Evolutionary conservation across 2,797 vertebrate genomes (phyloP), one percentile per base, ranked within the genome.

Genomic region (Cuniculus paca): DNA sequence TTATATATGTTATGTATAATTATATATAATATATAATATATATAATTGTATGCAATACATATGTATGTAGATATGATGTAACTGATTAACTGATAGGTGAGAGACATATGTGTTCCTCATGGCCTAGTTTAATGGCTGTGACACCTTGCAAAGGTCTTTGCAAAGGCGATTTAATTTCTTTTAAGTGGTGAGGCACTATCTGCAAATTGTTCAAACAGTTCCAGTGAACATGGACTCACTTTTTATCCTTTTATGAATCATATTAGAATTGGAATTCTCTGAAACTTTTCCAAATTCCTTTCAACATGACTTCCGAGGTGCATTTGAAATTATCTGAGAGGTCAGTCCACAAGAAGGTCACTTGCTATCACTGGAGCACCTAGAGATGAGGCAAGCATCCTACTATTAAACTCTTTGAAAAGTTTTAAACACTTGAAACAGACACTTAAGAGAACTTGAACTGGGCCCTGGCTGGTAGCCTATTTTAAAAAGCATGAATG

Each of bases 401-500:
- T 17, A 42, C 45, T 42, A 50, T 94, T 94, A 84, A 97, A 92
- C 82, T 90, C 36, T 94, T 63, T 80, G 65, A 95, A 91, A 90
- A 91, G 52, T 72, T 65, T 94, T 93, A 95, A 65, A 60, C 45
- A 58, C 60, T 86, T 86, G n/a, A 60, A 85, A 68, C 12, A 93
- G 60, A 65, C 75, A 80, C 75, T 86, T 95, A n/a, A 91, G 74
- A 84, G 93, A 93, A 95, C 90, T 93, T 95, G 93, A 95, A 96
- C 42, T 93, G 80, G 52, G 60, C 52, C 52, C 90, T 88, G 36
- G 60, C 79, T 13, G 56, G 56, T 26, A 24, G 31, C 34, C 28
- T 34, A 34, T 63, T 31, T 31, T 77, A 85, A 92, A 94, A 95
- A 95, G 31, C 31, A 70, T 39, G 86, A 94, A 91, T 89, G 94